phyloP scores from a whole-genome alignment of 92 coral and sea anemone species.

The Phymanthus crucifer region DNA sequence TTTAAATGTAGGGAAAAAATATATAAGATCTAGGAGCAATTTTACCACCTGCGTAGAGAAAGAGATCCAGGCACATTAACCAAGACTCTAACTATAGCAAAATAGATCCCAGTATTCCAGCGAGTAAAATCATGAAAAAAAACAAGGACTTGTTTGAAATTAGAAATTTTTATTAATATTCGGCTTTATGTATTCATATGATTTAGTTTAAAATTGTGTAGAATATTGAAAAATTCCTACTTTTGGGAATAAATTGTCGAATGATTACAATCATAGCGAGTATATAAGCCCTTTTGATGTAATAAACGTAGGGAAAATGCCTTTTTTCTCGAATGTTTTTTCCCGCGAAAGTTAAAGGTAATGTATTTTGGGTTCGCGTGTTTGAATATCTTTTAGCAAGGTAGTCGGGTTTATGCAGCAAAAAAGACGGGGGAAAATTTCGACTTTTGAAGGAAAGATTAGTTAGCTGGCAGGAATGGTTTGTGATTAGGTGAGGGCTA shows the following conservation, averaged over 20 bases:
- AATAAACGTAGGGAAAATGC: neutral
- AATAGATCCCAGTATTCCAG: neutral
- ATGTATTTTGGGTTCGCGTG: slow-evolving; percentile 2
- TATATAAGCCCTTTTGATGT: slow-evolving; percentile 1
- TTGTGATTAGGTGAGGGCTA: slow-evolving; percentile 18
- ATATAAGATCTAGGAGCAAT: neutral
- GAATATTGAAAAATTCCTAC: neutral
- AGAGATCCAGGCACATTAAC: neutral
- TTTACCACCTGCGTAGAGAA: slow-evolving; percentile 1
- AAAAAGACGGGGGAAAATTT: neutral
- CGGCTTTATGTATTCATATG: neutral
- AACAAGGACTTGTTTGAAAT: too few species aligned
- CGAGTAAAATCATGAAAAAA: neutral
- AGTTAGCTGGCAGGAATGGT: neutral
- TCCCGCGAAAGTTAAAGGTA: slow-evolving; percentile 41
- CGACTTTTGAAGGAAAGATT: slow-evolving; percentile 4
- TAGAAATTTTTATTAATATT: neutral
- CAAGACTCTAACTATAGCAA: slow-evolving; percentile 26
- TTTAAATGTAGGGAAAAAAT: neutral
- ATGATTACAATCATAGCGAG: slow-evolving; percentile 12
- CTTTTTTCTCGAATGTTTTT: neutral
- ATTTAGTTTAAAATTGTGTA: neutral
- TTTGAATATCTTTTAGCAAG: neutral
- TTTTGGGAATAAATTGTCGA: slow-evolving; percentile 14
- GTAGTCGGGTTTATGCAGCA: neutral